Conservation (phyloP, 2,888 invertebrate genomes). For the Tridacna crocea region DNA sequence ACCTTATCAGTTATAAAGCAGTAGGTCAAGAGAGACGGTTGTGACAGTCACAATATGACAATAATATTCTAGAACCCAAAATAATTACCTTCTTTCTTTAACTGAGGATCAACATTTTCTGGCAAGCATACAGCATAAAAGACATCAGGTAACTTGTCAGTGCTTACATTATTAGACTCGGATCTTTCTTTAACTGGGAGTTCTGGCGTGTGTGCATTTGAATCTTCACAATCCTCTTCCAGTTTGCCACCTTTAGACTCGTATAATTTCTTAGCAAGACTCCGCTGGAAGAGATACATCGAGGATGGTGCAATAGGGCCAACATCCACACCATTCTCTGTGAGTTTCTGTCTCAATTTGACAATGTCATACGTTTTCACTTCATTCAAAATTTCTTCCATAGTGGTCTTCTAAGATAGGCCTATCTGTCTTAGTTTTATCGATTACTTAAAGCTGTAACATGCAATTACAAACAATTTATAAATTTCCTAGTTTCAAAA, state of each 20-base stretch:
- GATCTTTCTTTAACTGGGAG: not conserved
- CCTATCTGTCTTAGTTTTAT: too few relatives aligned
- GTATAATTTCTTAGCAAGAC: slow-evolving; percentile 67
- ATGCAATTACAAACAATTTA: too few relatives aligned
- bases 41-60: too few relatives aligned
- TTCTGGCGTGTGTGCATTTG: not conserved
- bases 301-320: slow-evolving; percentile 72
- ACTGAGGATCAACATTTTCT: slow-evolving; percentile 32
- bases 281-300: slow-evolving; percentile 66
- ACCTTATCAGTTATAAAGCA: too few relatives aligned
- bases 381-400: slow-evolving; percentile 70
- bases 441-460: too few relatives aligned
- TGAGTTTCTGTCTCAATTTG: slow-evolving; percentile 65
- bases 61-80: not conserved
- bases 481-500: too few relatives aligned
- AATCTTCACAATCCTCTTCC: slow-evolving; percentile 23
- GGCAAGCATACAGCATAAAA: slow-evolving; percentile 53
- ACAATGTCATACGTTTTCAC: slow-evolving; percentile 62
- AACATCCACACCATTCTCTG: slow-evolving; percentile 67
- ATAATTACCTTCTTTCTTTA: slow-evolving; percentile 33
- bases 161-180: not conserved
- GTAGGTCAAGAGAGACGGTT: too few relatives aligned
- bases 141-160: slow-evolving; percentile 31
- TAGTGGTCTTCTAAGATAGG: too few relatives aligned
- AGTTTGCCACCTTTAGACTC: slow-evolving; percentile 38